A percentile compares a stretch with the other conserved stretches of the same genome.
phyloP scores from a whole-genome alignment of 2,797 vertebrate genomes.

The Acanthurus leucopareius region DNA sequence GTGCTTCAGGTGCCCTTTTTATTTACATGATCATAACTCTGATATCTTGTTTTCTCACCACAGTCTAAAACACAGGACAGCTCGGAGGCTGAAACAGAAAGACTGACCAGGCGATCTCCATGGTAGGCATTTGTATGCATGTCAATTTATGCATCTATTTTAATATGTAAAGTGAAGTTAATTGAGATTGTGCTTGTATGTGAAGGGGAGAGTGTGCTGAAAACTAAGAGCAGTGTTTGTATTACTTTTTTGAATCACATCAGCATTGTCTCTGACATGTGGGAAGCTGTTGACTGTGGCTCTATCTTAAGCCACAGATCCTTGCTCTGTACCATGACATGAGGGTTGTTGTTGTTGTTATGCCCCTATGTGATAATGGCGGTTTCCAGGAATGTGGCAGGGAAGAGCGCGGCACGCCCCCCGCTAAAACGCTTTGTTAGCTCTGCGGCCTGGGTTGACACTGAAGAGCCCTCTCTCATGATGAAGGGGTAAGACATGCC shows the following conservation, averaged over 20 bases:
- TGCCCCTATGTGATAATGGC: conserved; percentile 64
- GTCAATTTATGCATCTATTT: not conserved
- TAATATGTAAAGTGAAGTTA: not conserved
- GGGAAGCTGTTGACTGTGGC: conserved; percentile 8
- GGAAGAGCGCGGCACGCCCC: conserved; percentile 88
- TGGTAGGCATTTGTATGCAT: conserved; percentile 84
- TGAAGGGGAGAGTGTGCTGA: not conserved
- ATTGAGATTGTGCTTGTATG: not conserved
- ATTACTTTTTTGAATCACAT: not conserved
- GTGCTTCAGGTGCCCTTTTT: not conserved
- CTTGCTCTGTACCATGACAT: conserved; percentile 11
- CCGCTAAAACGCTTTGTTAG: conserved; percentile 93
- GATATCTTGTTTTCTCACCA: conserved; percentile 17
- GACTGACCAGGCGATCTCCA: conserved; percentile 87
- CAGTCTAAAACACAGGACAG: conserved; percentile 82
- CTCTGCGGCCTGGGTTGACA: conserved; percentile 91
- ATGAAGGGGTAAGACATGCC: conserved; percentile 90
- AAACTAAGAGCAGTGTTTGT: not conserved
- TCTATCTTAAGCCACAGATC: conserved; percentile 1
- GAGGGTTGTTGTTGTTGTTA: conserved; percentile 64
- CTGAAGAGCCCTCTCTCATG: conserved; percentile 84
- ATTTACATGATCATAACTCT: not conserved
- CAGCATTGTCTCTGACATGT: conserved; percentile 10
- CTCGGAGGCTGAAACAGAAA: conserved; percentile 84
- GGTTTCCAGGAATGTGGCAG: conserved; percentile 87